Evolutionary conservation across 30 jellyfish, hydroid and myxozoan species (phyloP).

Genomic region (Catostylus mosaicus): DNA sequence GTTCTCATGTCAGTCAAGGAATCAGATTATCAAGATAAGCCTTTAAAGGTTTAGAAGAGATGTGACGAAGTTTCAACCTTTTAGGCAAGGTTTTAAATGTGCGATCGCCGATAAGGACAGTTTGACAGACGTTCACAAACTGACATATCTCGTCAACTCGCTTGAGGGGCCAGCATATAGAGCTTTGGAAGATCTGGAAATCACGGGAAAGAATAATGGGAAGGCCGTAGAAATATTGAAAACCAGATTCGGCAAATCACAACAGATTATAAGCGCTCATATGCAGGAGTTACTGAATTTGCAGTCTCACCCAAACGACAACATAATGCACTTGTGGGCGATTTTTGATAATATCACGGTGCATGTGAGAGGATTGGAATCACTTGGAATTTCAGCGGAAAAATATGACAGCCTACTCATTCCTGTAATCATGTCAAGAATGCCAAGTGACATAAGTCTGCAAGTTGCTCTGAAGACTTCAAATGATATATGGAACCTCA

Average conservation of each 20-base stretch:
- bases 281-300: slow-evolving; percentile 13
- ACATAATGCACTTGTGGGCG: not conserved
- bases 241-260: too few species aligned
- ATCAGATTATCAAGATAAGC: slow-evolving; percentile 2
- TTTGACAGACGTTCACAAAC: slow-evolving; percentile 1
- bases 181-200: not conserved
- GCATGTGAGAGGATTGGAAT: slow-evolving; percentile 25
- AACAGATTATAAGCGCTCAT: slow-evolving; percentile 8
- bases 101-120: slow-evolving; percentile 12
- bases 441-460: slow-evolving; percentile 62
- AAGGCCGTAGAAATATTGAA: not conserved
- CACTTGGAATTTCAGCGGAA: slow-evolving; percentile 7
- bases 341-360: slow-evolving; percentile 8
- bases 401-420: slow-evolving; percentile 69
- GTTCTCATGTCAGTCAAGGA: slow-evolving; percentile 14
- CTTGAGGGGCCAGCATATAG: not conserved
- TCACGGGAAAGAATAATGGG: not conserved
- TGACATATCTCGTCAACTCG: slow-evolving; percentile 1
- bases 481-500: slow-evolving; percentile 64
- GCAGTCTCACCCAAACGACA: slow-evolving; percentile 10
- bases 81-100: slow-evolving; percentile 2
- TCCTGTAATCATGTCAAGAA: slow-evolving; percentile 61
- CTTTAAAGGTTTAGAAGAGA: slow-evolving; percentile 9
- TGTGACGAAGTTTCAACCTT: slow-evolving; percentile 4
- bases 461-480: slow-evolving; percentile 66